A percentile compares a stretch with the other conserved stretches of the same genome.
Evolutionary conservation across 2,113 vertebrate genomes (phyloP).

Genomic region (Lagopus muta): DNA sequence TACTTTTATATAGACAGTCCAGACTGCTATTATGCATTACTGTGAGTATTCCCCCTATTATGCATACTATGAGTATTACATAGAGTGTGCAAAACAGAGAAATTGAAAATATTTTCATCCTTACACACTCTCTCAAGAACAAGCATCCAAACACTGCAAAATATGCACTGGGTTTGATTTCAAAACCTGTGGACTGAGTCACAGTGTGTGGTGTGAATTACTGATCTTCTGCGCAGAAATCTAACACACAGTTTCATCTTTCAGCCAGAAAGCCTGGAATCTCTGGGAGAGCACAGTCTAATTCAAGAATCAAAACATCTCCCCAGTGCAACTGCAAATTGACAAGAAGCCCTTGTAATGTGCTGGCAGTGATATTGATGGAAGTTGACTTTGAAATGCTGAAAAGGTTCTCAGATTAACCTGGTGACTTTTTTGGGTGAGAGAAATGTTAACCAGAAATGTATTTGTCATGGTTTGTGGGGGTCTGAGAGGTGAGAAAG

Average conservation of each 20-base stretch:
- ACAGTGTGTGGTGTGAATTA: slow-evolving; percentile 49
- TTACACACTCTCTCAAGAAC: slow-evolving; percentile 30
- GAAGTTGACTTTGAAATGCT: slow-evolving; percentile 46
- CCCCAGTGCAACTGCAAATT: slow-evolving; percentile 51
- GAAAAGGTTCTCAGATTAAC: background rate
- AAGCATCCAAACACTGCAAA: slow-evolving; percentile 55
- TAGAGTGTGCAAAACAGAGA: slow-evolving; percentile 48
- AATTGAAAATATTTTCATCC: slow-evolving; percentile 10
- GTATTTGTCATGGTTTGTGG: background rate
- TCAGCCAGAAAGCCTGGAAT: slow-evolving; percentile 33
- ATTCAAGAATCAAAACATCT: slow-evolving; percentile 74
- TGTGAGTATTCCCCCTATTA: background rate
- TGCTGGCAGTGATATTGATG: slow-evolving; percentile 16
- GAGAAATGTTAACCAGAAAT: slow-evolving; percentile 31
- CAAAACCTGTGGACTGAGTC: slow-evolving; percentile 54
- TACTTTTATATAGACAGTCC: background rate
- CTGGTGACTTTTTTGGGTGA: background rate
- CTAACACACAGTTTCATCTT: slow-evolving; percentile 70
- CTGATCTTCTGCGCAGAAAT: slow-evolving; percentile 38
- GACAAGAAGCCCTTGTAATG: slow-evolving; percentile 65
- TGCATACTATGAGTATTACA: background rate
- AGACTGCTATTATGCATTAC: background rate
- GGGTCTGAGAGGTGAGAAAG: background rate
- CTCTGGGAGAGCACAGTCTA: slow-evolving; percentile 37
- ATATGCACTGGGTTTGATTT: slow-evolving; percentile 54